Conservation (phyloP, 1,140 invertebrate species). For the Bicyclus anynana region DNA sequence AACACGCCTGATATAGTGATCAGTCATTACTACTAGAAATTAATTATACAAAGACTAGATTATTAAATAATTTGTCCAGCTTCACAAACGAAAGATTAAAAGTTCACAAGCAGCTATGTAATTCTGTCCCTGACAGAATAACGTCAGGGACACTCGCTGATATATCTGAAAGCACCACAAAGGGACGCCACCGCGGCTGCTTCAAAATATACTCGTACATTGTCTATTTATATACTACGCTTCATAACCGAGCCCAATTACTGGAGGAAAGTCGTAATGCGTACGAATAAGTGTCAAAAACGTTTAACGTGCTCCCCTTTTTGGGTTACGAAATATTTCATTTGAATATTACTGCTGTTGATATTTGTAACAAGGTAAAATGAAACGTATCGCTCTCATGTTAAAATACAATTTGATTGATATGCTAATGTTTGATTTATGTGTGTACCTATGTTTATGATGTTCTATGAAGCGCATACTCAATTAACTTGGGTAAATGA, state of each 20-base stretch:
- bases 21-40: too few relatives aligned
- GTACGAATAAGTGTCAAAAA: not conserved
- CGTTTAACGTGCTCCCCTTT: not conserved
- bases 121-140: too few relatives aligned
- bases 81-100: too few relatives aligned
- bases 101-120: too few relatives aligned
- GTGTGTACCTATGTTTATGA: not conserved
- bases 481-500: not conserved
- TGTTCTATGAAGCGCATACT: not conserved
- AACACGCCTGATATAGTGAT: too few relatives aligned
- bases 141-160: too few relatives aligned
- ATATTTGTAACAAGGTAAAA: not conserved
- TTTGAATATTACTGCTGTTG: not conserved
- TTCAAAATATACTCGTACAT: not conserved
- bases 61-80: too few relatives aligned
- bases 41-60: too few relatives aligned
- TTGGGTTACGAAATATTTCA: not conserved
- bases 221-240: not conserved
- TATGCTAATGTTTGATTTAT: not conserved
- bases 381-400: not conserved
- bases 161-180: too few relatives aligned
- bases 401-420: not conserved
- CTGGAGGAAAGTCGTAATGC: not conserved
- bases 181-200: not conserved
- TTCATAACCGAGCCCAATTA: not conserved